A percentile compares a stretch with the other conserved stretches of the same genome.
These are phyloP conservation scores for Zingel zingel DNA, from an alignment of 2,113 vertebrate species.

Conservation along the genomic window DNA sequence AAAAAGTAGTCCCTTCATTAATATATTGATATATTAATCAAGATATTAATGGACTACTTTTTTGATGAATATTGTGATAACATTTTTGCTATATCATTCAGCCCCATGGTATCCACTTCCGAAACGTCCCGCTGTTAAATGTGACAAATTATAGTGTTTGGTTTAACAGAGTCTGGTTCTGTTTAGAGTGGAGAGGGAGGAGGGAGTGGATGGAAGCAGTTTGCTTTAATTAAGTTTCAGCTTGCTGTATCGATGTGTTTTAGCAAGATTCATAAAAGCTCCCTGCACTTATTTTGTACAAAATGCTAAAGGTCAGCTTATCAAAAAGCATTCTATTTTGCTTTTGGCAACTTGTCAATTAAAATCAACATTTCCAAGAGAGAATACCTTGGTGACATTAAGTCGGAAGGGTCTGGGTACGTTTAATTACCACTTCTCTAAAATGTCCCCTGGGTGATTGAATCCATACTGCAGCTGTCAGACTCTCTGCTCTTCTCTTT, in stretches of 20 bases:
- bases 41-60: no score
- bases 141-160: neutral
- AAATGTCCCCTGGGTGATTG: conserved; percentile 4
- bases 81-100: neutral
- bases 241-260: neutral
- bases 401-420: neutral
- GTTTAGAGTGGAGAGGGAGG: neutral
- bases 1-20: neutral
- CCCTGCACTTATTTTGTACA: conserved; percentile 8
- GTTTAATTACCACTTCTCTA: conserved; percentile 22
- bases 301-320: conserved; percentile 14
- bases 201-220: neutral
- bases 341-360: conserved; percentile 11
- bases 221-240: neutral
- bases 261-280: neutral
- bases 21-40: neutral
- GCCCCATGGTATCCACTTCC: neutral
- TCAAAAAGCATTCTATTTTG: neutral
- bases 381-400: conserved; percentile 18
- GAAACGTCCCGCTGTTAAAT: neutral
- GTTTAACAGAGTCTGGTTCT: neutral
- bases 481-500: conserved; percentile 3
- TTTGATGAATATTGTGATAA: neutral
- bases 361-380: conserved; percentile 21
- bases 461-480: conserved; percentile 33